Percentiles rank a stretch among this genome's conserved stretches.
These are phyloP conservation scores for Eustalomyia histrio DNA, from an alignment of 2,888 invertebrate species.

Conservation along the genomic window DNA sequence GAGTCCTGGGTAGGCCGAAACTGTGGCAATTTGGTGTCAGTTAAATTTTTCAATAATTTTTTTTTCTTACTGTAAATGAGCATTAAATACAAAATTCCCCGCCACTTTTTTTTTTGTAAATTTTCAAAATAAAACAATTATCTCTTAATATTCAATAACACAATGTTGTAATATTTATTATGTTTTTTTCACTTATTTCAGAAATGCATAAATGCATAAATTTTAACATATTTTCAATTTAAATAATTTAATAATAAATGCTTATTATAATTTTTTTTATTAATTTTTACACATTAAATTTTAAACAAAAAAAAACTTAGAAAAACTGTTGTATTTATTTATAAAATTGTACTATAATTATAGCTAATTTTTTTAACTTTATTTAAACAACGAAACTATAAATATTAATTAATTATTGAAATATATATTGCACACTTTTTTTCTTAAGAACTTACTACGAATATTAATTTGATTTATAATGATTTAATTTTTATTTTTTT, in stretches of 20 bases:
- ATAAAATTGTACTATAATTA: conserved; percentile 47
- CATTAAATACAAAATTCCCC: too few species aligned
- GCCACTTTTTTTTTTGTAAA: too few species aligned
- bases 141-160: conserved; percentile 69
- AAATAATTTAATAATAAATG: conserved; percentile 55
- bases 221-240: conserved; percentile 56
- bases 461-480: conserved; percentile 9
- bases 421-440: conserved; percentile 21
- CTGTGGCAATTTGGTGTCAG: too few species aligned
- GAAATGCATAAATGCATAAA: conserved; percentile 59
- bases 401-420: not conserved
- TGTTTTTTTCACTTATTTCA: conserved; percentile 35
- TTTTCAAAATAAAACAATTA: conserved; percentile 29
- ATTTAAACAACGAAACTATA: conserved; percentile 24
- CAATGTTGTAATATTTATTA: conserved; percentile 73
- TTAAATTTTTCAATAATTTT: too few species aligned
- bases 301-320: conserved; percentile 36
- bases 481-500: conserved; percentile 37
- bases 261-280: conserved; percentile 37
- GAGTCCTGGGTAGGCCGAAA: too few species aligned
- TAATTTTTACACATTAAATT: conserved; percentile 60
- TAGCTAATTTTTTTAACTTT: conserved; percentile 45
- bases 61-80: too few species aligned
- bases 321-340: conserved; percentile 40
- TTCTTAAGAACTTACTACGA: conserved; percentile 10